These are phyloP conservation scores for Gymnoscelis rufifasciata DNA, from an alignment of 2,888 invertebrate species.

Conservation along the genomic window DNA sequence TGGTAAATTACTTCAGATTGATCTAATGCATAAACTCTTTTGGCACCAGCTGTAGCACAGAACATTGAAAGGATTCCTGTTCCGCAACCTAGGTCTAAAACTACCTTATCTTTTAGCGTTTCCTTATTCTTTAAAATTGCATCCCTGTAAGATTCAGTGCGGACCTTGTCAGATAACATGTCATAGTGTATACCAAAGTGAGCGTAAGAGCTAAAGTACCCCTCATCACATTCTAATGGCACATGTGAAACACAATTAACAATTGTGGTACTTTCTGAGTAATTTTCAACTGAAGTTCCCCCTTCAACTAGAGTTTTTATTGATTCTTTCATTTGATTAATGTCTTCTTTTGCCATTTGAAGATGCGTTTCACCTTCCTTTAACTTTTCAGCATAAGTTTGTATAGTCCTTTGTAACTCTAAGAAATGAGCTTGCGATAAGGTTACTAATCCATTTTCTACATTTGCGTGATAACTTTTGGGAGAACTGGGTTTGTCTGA, in stretches of 20 bases:
- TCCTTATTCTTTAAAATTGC: conserved; percentile 87
- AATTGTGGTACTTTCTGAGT: conserved; percentile 33
- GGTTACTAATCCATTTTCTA: conserved; percentile 80
- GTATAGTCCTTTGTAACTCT: conserved; percentile 80
- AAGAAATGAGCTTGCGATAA: conserved; percentile 80
- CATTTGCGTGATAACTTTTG: conserved; percentile 77
- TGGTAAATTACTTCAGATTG: conserved; percentile 97
- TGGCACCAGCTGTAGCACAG: conserved; percentile 95
- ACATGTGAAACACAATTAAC: conserved; percentile 68
- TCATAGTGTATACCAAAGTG: conserved; percentile 96
- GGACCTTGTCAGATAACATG: conserved; percentile 93
- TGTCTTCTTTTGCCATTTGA: conserved; percentile 80
- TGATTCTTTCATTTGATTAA: conserved; percentile 79
- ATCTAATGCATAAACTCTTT: conserved; percentile 94
- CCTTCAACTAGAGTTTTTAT: conserved; percentile 78
- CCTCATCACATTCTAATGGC: conserved; percentile 83
- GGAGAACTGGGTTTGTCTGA: conserved; percentile 58
- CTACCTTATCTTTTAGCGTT: conserved; percentile 85
- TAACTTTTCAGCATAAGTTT: conserved; percentile 75
- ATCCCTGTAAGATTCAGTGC: conserved; percentile 92
- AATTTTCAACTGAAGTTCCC: conserved; percentile 32
- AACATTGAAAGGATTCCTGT: conserved; percentile 99
- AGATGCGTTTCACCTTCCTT: conserved; percentile 80
- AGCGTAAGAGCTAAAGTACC: conserved; percentile 90
- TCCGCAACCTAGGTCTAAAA: conserved; percentile 98